Conservation (phyloP, 2,113 vertebrate genomes). For the Cervus canadensis region DNA sequence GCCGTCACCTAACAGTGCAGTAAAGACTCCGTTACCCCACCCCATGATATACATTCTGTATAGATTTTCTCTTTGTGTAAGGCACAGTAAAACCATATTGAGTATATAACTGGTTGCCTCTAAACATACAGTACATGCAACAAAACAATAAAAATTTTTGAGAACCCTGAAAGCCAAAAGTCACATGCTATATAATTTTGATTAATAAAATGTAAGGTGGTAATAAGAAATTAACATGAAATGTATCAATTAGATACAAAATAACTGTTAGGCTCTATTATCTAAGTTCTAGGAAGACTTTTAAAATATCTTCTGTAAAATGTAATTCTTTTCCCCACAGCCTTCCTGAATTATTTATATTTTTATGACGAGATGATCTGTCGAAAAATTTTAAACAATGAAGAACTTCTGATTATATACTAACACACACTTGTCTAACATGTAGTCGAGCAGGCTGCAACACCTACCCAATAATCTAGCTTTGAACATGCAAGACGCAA, state of each 20-base stretch:
- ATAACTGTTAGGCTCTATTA: slow-evolving; percentile 73
- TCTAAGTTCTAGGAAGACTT: slow-evolving; percentile 77
- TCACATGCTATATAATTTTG: slow-evolving; percentile 74
- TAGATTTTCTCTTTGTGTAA: slow-evolving; percentile 80
- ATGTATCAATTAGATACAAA: slow-evolving; percentile 77
- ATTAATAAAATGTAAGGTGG: slow-evolving; percentile 76
- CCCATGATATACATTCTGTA: slow-evolving; percentile 79
- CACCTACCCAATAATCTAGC: slow-evolving; percentile 45
- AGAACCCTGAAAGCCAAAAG: slow-evolving; percentile 79
- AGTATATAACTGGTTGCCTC: slow-evolving; percentile 77
- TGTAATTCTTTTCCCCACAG: slow-evolving; percentile 32
- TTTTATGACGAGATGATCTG: slow-evolving; percentile 48
- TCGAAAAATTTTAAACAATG: slow-evolving; percentile 54
- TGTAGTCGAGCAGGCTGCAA: slow-evolving; percentile 39
- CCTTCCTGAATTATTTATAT: slow-evolving; percentile 58
- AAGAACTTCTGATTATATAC: slow-evolving; percentile 10
- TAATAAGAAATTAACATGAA: slow-evolving; percentile 79
- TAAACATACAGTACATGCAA: slow-evolving; percentile 83
- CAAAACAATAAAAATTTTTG: slow-evolving; percentile 77
- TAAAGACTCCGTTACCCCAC: slow-evolving; percentile 78
- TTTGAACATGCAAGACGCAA: slow-evolving; percentile 64
- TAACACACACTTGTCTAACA: slow-evolving; percentile 27
- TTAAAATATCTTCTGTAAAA: slow-evolving; percentile 66
- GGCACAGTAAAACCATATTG: slow-evolving; percentile 84
- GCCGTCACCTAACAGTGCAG: slow-evolving; percentile 84